Base-by-base conservation (phyloP, 2,888 invertebrate species). In the Ypsolopha scabrella region DNA sequence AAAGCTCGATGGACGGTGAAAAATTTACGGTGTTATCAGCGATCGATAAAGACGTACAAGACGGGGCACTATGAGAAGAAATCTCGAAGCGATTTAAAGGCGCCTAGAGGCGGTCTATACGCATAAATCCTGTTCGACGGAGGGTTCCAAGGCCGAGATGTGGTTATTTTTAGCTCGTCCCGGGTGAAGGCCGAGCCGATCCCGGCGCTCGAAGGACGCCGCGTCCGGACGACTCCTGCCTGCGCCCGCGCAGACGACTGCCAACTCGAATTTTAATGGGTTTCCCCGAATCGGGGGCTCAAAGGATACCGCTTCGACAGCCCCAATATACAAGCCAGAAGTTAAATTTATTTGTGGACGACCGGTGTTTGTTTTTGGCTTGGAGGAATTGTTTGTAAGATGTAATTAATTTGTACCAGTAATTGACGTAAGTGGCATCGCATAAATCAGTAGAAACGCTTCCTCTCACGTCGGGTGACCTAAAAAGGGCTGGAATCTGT, bases 81-180 rank as follows among this genome's bases (percentile, higher is more conserved):
- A 50, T 50, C 41, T 35, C 50, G 50, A 48, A 13, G 8, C 44
- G 50, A 50, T 50, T 52, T 49, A 53, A 51, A 45, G 41, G 38
- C 34, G 47, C 51, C 62, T 57, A 59, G 56, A 55, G 55, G 65
- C 64, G 65, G 63, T 58, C 70, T 64, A 79, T 80, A 24, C 2
- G 24, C 24, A 24, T 24, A 80, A 80, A 81, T 82, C 81, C 80
- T 74, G 80, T 80, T 80, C 75, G 73, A 72, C 66, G 75, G 68
- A 61, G 70, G 64, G 70, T 72, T 75, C 80, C 82, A 82, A 82
- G 80, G 79, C 80, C 74, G 36, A 11, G 34, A 35, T n/a, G 51
- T 34, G 37, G 37, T 72, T 85, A 85, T 81, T 79, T 79, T 74
- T 83, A 85, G 81, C 70, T 53, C 65, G 65, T 64, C 64, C 70